A percentile compares a stretch with the other conserved stretches of the same genome.
Evolutionary conservation across 2,888 invertebrate genomes (phyloP).

Genomic region (Monoplex corrugatus): DNA sequence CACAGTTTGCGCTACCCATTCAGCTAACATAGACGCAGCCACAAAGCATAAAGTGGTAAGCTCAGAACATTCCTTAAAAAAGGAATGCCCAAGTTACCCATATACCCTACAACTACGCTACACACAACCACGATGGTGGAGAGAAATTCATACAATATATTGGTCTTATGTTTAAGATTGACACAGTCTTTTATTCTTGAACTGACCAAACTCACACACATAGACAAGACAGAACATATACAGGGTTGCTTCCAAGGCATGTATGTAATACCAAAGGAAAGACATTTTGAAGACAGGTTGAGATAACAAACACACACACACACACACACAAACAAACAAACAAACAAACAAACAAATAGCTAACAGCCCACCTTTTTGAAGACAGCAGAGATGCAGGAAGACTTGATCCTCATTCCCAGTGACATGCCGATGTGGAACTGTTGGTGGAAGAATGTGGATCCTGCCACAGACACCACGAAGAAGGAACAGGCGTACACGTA

Average conservation of each 20-base stretch:
- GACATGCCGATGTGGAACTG: slow-evolving; percentile 92
- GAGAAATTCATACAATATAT: too few relatives aligned
- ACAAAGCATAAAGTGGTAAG: too few relatives aligned
- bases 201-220: background rate
- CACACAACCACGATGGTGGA: too few relatives aligned
- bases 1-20: too few relatives aligned
- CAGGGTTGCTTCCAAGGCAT: background rate
- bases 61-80: too few relatives aligned
- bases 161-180: too few relatives aligned
- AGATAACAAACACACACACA: background rate
- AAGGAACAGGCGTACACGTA: slow-evolving; percentile 90
- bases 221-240: background rate
- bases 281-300: too few relatives aligned
- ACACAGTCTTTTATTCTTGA: too few relatives aligned
- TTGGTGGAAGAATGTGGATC: slow-evolving; percentile 92
- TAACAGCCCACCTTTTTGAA: slow-evolving; percentile 87
- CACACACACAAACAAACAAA: background rate
- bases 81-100: too few relatives aligned
- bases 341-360: background rate
- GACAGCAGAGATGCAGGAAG: slow-evolving; percentile 93
- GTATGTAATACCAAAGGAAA: too few relatives aligned
- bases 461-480: slow-evolving; percentile 88
- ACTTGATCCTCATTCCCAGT: slow-evolving; percentile 93
- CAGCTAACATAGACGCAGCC: too few relatives aligned
- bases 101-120: too few relatives aligned